These are phyloP conservation scores for Centropus bengalensis DNA, from an alignment of 2,113 vertebrate genomes.

Conservation along the genomic window DNA sequence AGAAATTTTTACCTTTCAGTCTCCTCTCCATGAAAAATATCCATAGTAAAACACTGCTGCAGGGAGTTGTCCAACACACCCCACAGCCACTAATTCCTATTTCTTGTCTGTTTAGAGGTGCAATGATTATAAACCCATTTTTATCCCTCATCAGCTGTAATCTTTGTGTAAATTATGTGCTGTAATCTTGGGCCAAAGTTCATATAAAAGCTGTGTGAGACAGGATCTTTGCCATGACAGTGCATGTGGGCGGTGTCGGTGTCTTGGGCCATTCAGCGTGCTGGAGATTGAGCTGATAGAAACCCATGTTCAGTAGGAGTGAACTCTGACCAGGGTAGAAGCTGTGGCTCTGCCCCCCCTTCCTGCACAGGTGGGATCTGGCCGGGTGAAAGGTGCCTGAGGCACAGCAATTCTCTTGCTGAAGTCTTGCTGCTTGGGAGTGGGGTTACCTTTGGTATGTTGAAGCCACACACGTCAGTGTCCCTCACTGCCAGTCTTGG, in stretches of 20 bases:
- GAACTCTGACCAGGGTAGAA: neutral
- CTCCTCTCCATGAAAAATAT: neutral
- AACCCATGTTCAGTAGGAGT: neutral
- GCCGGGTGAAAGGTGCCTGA: accelerated
- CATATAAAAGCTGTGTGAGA: neutral
- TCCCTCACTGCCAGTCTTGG: constrained; percentile 72
- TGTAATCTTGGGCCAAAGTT: neutral
- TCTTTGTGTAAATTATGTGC: too few relatives aligned
- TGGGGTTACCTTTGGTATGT: constrained; percentile 80
- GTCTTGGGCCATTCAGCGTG: accelerated
- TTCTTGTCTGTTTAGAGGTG: neutral
- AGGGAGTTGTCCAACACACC: neutral
- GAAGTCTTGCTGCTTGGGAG: neutral
- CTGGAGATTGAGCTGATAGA: too few relatives aligned
- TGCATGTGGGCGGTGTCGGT: accelerated
- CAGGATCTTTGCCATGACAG: neutral
- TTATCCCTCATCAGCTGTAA: neutral
- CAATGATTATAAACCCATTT: accelerated
- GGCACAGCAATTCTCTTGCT: neutral
- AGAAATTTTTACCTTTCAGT: neutral
- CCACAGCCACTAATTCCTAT: accelerated
- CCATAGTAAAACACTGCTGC: neutral
- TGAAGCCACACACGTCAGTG: constrained; percentile 69
- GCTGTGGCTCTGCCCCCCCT: too few relatives aligned
- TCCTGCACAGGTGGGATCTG: too few relatives aligned